Evolutionary conservation across 2,797 vertebrate genomes (phyloP), one percentile per base, ranked within the genome.

Genomic region (Dipus sagitta): DNA sequence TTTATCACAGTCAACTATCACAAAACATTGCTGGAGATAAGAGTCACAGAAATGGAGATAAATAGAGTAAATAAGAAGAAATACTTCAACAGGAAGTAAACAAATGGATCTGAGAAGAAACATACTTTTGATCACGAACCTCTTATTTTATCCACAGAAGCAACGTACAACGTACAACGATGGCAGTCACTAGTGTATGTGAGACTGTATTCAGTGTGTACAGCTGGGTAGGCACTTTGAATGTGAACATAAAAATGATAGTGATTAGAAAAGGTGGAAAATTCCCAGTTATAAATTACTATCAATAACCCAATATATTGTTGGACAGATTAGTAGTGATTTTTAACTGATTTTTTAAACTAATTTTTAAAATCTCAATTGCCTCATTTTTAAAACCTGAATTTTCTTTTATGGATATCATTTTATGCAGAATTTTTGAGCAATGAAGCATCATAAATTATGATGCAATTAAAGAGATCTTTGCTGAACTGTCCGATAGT

Each of bases 161-260:
- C 3, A 38, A 38, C 6, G 38, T 6, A 38, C 86, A 93, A 9
- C 93, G 67, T 88, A 88, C 62, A 68, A 91, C 76, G 89, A 90
- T 58, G 23, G 77, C 23, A 92, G 86, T 79, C 65, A 70, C 71
- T 90, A 77, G 67, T 91, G 42, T 89, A 38, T 38, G 38, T 6
- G 87, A 95, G 71, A 93, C 72, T 90, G 71, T 86, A 80, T 90
- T 93, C 79, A 96, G 81, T 86, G 74, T 90, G 93, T 32, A 90
- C 90, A 96, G 95, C 96, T 96, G 91, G 92, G 90, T 88, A 97
- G 95, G 95, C 95, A 96, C 96, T 96, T 97, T 6, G 78, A 88
- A 96, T 97, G 95, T 92, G 54, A 95, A 95, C 71, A 86, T 91
- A 95, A 85, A 96, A 94, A 94, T 87, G 74, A 96, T 3, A 94